Percentiles rank a stretch among this genome's conserved stretches.
Conservation (phyloP, 1,140 invertebrate species). For the Diorhabda carinulata region DNA sequence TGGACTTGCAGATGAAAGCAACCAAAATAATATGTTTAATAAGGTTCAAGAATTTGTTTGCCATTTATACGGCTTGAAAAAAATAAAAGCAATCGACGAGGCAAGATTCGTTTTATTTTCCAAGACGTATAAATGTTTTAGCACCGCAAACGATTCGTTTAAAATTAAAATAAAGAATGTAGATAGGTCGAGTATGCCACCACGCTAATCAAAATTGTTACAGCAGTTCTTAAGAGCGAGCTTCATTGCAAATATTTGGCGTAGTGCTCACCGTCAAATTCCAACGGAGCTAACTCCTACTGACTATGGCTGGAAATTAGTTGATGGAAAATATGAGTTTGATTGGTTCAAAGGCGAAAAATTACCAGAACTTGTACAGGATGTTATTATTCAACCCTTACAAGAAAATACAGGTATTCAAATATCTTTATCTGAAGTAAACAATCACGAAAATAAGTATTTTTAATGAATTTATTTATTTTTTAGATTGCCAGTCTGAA, state of each 20-base stretch:
- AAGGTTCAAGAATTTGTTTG: slow-evolving; percentile 19
- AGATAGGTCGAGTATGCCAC: slow-evolving; percentile 10
- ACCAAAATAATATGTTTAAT: slow-evolving; percentile 16
- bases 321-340: too few species aligned
- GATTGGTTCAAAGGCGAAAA: slow-evolving; percentile 18
- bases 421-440: neutral
- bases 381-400: slow-evolving; percentile 14
- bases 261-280: slow-evolving; percentile 8
- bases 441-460: too few species aligned
- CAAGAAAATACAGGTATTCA: slow-evolving; percentile 5
- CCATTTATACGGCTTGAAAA: slow-evolving; percentile 16
- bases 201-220: slow-evolving; percentile 18
- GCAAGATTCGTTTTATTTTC: slow-evolving; percentile 18
- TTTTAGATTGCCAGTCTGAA: too few species aligned
- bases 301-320: neutral
- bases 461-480: too few species aligned
- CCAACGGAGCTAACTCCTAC: slow-evolving; percentile 2
- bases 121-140: slow-evolving; percentile 6
- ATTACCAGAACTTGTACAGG: slow-evolving; percentile 3
- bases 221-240: slow-evolving; percentile 19
- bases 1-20: slow-evolving; percentile 20
- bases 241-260: slow-evolving; percentile 22
- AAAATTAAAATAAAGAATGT: slow-evolving; percentile 9
- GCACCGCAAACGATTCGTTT: slow-evolving; percentile 4
- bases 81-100: slow-evolving; percentile 12